Evolutionary conservation across 2,888 invertebrate genomes (phyloP), one percentile per base, ranked within the genome.

Genomic region (Enoplolaimus lenunculus): DNA sequence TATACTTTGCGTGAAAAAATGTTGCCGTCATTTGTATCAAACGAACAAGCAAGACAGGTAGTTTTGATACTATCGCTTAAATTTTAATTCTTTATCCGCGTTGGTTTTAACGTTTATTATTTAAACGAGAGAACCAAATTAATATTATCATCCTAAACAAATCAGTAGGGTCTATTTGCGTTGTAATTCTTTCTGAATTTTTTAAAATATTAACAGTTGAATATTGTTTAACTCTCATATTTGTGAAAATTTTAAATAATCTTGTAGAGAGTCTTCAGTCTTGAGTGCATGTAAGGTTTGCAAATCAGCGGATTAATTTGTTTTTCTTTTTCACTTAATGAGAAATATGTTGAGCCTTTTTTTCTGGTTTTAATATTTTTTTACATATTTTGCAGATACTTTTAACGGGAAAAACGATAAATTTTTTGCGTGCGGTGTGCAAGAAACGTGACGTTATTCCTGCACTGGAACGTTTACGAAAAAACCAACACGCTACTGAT

Each of bases 381-480:
- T n/a, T n/a, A n/a, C n/a, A n/a, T n/a, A n/a, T n/a, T 21, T 73
- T 75, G 16, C 74, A 83, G 84, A 92, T 95, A 77, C 85, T 94
- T 62, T 89, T 91, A 30, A 91, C 93, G 1, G 95, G 95, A 70
- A 95, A 95, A 82, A 92, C 91, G 79, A 92, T 95, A 71, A 93
- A 94, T 83, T 95, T 93, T 82, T 85, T 95, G 77, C 86, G 91
- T 29, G 90, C 92, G 81, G 89, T 94, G 68, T 94, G 95, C 82
- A 88, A 90, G 75, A 90, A 92, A 73, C 78, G 82, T 66, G 80
- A 76, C 74, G 77, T 28, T 77, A 76, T 45, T 76, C 79, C 60
- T 75, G 77, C 3, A 79, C 78, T 30, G 73, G 79, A 69, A n/a
- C 2, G 2, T n/a, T 26, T 30, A 29, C 7, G 29, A 30, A 66